Evolutionary conservation across 1,140 invertebrate genomes (phyloP), one percentile per base, ranked within the genome.

Genomic region (Notospermus geniculatus): DNA sequence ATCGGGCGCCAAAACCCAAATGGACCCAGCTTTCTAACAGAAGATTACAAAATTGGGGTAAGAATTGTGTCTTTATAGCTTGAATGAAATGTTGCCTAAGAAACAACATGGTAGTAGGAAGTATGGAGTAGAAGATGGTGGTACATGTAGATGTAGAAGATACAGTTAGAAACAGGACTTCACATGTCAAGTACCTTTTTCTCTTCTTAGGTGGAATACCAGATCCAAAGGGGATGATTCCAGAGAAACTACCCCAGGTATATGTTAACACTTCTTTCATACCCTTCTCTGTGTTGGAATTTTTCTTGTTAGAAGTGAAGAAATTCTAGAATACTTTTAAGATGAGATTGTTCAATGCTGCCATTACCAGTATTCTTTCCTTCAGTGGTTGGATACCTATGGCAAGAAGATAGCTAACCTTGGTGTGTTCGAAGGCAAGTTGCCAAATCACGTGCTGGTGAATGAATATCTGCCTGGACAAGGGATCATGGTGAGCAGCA

Each of bases 391-490:
- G 2, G 79, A 88, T 65, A 80, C 70, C 9, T 91, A 89, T 70
- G 82, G 92, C 22, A 81, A 90, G n/a, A 89, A 86, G 83, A 87
- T 98, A 41, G 82, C 85, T 63, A 73, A 81, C 11, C 75, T 94
- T 4, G 83, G 87, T 56, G 71, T 93, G 32, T 97, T 97, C 84
- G 85, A 86, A 39, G 84, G 84, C n/a, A 88, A 88, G 70, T 64
- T 68, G 32, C 90, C 94, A 17, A 99, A 98, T 81, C 95, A 98
- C 85, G 89, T 98, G 2, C 81, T 99, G 27, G 88, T 98, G 0
- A 99, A 99, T 84, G 96, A 98, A 82, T 98, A 98, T 85, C 79
- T 88, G 66, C 83, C 93, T 23, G 91, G 91, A 0, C 94, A 98
- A 84, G 95, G 79, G 19, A 80, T 80, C 9, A 80, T 80, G 79